phyloP scores from a whole-genome alignment of 2,797 vertebrate genomes.

The Phrynocephalus vlangalii region DNA sequence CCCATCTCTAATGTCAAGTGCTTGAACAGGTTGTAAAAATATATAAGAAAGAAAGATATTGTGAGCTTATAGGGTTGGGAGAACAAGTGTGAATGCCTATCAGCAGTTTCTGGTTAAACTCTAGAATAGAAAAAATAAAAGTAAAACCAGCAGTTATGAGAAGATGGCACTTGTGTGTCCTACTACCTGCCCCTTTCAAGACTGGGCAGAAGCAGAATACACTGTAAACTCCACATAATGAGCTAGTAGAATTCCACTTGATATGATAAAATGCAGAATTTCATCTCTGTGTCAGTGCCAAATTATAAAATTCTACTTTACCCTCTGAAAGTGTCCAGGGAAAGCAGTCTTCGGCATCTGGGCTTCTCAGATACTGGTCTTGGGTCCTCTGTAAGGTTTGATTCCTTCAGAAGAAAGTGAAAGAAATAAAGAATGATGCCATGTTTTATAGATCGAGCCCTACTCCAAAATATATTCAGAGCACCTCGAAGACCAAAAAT shows the following conservation, averaged over 20 bases:
- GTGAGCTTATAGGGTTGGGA: background rate
- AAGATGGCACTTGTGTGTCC: background rate
- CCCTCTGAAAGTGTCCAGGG: constrained; percentile 42
- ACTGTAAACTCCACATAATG: background rate
- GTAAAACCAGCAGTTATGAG: background rate
- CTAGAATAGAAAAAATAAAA: background rate
- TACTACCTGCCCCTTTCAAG: background rate
- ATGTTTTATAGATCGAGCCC: background rate
- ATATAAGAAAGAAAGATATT: background rate
- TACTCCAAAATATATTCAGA: background rate
- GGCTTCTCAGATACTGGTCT: background rate
- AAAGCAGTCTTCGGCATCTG: constrained; percentile 39
- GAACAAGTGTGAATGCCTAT: background rate
- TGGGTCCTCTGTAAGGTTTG: background rate
- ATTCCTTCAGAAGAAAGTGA: constrained; percentile 14
- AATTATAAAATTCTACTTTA: constrained; percentile 42
- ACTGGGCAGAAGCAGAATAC: background rate
- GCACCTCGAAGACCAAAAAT: background rate
- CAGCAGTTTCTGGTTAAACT: background rate
- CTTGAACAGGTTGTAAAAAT: background rate
- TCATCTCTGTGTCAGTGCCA: background rate
- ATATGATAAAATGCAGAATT: background rate
- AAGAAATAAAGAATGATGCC: background rate
- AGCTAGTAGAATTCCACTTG: background rate
- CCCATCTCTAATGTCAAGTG: background rate